Conservation (phyloP, 2,797 vertebrate genomes). For the Borostomias antarcticus region DNA sequence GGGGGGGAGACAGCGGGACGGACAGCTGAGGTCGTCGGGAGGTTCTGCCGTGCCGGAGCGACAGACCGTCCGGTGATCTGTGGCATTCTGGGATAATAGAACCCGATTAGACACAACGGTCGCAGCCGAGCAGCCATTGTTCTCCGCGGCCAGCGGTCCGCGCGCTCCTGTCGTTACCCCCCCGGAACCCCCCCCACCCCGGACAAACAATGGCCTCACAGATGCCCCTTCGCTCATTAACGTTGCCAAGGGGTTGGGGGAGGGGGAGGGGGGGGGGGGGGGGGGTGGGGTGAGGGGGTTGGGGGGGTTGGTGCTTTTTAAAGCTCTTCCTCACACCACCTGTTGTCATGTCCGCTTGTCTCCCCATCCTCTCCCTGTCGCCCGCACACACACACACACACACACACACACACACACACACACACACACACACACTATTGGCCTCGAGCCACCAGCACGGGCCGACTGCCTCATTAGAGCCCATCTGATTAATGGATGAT, state of each 20-base stretch:
- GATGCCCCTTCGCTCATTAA: slow-evolving; percentile 39
- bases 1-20: neutral
- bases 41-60: slow-evolving; percentile 29
- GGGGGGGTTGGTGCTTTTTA: slow-evolving; percentile 27
- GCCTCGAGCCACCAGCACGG: neutral
- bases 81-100: slow-evolving; percentile 48
- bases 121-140: slow-evolving; percentile 60
- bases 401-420: slow-evolving; percentile 6
- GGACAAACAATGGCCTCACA: slow-evolving; percentile 38
- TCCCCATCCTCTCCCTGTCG: neutral
- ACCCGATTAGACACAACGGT: slow-evolving; percentile 54
- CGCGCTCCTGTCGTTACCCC: too few species aligned
- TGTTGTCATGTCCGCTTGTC: slow-evolving; percentile 68
- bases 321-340: slow-evolving; percentile 71
- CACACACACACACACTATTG: neutral
- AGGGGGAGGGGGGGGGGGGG: neutral
- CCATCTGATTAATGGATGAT: slow-evolving; percentile 67
- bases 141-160: slow-evolving; percentile 22
- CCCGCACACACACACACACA: slow-evolving; percentile 13
- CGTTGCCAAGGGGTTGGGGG: slow-evolving; percentile 10
- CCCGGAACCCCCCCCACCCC: neutral
- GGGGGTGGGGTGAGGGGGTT: neutral
- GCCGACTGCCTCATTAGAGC: slow-evolving; percentile 36
- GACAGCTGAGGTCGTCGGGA: slow-evolving; percentile 16
- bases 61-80: too few species aligned